Percentiles rank a stretch among this genome's conserved stretches.
Conservation (phyloP, 2,888 invertebrate species). For the Ischnura elegans region DNA sequence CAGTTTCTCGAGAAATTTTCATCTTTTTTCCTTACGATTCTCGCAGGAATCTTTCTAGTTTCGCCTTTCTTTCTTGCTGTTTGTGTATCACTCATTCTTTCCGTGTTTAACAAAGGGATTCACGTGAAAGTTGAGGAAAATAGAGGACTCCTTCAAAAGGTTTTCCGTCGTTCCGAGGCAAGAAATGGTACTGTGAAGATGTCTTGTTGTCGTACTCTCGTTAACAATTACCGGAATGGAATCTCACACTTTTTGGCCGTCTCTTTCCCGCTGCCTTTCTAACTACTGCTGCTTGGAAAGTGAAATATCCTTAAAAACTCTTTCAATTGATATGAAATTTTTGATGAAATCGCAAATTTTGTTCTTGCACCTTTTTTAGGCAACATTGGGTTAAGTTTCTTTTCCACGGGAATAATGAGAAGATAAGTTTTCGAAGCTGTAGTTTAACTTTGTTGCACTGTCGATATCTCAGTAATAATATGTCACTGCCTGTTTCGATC, state of each 20-base stretch:
- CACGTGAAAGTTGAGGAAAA: neutral
- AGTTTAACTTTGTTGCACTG: neutral
- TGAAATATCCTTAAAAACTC: neutral
- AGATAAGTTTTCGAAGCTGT: neutral
- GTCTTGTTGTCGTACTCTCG: neutral
- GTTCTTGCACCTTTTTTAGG: neutral
- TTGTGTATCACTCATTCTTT: neutral
- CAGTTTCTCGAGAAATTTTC: neutral
- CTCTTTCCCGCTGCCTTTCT: neutral
- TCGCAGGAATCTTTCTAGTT: too few relatives aligned
- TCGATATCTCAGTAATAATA: too few relatives aligned
- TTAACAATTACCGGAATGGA: neutral
- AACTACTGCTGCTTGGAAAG: too few relatives aligned
- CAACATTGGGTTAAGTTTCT: neutral
- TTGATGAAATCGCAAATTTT: neutral
- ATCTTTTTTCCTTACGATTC: too few relatives aligned
- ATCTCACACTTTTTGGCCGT: neutral
- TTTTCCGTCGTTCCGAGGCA: neutral
- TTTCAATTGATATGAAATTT: neutral
- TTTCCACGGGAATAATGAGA: neutral
- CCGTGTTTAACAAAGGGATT: neutral
- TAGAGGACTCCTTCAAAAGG: neutral
- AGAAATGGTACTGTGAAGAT: neutral
- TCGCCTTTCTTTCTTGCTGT: neutral
- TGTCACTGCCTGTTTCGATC: too few relatives aligned